Evolutionary conservation across 2,113 vertebrate genomes (phyloP), one percentile per base, ranked within the genome.

Genomic region (Misgurnus mizolepis): DNA sequence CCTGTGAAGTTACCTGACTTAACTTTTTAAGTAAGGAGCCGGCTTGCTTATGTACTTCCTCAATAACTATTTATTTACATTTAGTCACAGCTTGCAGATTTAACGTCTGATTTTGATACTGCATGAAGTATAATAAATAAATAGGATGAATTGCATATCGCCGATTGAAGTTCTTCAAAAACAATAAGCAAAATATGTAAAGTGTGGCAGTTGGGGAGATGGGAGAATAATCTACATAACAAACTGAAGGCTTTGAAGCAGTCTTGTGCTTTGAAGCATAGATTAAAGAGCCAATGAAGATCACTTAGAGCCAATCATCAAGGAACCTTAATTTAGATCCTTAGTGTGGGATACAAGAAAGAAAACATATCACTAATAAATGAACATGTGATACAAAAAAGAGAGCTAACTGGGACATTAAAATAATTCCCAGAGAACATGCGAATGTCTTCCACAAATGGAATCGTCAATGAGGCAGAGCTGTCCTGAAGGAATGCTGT

Each of bases 331-430:
- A 82, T 89, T 86, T 83, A 75, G 41, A 85, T 85, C 88, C 89
- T 88, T 55, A 9, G 78, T 86, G 85, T 86, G 43, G 72, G 72
- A 84, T 87, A 76, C 80, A 78, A 84, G 81, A 80, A 86, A 79
- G 80, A 92, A 83, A 88, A 90, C 82, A 83, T 82, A 93, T 91
- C 88, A 92, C 90, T 90, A 91, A 93, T 92, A 91, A 90, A 93
- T 92, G 88, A 93, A 92, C 87, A 86, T 76, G 82, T 80, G 87
- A 88, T 84, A 87, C 85, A 88, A 88, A 85, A 91, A 86, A 80
- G 85, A 66, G 73, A 83, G 80, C 89, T 88, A 91, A 88, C 84
- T 87, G 87, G 89, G 88, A 90, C 88, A 88, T 90, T 88, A 88
- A 88, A 85, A 90, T 85, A 6, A 83, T 76, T 82, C 79, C 84